phyloP scores from a whole-genome alignment of 1,140 invertebrate genomes.

The Heliconius himera region DNA sequence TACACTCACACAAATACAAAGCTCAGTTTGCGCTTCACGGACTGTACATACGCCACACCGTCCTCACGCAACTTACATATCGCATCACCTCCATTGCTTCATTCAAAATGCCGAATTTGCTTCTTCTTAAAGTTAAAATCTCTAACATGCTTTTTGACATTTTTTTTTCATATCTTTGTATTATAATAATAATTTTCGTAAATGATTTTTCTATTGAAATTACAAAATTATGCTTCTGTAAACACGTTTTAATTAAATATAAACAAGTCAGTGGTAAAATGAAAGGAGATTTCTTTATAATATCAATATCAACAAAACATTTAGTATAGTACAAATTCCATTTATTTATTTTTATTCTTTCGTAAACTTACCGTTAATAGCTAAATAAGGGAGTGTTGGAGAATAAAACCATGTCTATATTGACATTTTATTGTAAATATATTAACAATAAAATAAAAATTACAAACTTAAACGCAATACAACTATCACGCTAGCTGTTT shows the following conservation, averaged over 20 bases:
- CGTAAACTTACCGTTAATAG: background rate
- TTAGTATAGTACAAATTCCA: background rate
- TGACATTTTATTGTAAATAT: background rate
- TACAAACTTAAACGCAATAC: background rate
- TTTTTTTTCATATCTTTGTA: background rate
- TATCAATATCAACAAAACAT: too few relatives aligned
- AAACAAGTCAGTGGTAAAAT: too few relatives aligned
- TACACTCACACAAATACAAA: too few relatives aligned
- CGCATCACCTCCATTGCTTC: conserved; percentile 45
- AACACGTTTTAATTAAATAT: too few relatives aligned
- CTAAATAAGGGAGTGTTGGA: background rate
- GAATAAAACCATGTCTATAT: conserved; percentile 1
- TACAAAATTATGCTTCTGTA: too few relatives aligned
- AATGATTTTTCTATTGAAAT: too few relatives aligned
- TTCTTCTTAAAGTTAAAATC: background rate
- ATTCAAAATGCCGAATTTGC: background rate
- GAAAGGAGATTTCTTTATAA: too few relatives aligned
- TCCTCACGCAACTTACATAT: conserved; percentile 73
- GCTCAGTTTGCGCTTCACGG: too few relatives aligned
- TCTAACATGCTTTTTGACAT: background rate
- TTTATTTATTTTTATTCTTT: background rate
- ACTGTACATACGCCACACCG: conserved; percentile 46
- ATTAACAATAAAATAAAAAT: background rate
- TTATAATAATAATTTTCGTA: background rate
- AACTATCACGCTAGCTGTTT: background rate